A percentile compares a stretch with the other conserved stretches of the same genome.
Conservation (phyloP, 2,888 invertebrate species). For the Eupsilia transversa region DNA sequence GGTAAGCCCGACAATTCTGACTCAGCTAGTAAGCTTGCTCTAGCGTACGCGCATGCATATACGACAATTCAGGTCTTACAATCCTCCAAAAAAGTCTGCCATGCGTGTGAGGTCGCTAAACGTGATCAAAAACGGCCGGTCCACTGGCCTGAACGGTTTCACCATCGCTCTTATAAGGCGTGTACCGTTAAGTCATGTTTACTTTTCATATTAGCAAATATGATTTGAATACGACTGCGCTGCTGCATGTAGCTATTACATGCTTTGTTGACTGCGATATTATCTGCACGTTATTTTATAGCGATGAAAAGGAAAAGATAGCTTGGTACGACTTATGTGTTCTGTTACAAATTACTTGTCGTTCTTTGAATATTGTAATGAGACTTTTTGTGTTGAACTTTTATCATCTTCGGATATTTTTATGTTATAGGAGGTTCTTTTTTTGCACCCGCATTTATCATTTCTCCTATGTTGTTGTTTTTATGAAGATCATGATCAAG, state of each 20-base stretch:
- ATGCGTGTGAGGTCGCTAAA: slow-evolving; percentile 54
- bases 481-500: background rate
- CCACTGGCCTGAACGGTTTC: slow-evolving; percentile 77
- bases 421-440: background rate
- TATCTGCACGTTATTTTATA: slow-evolving; percentile 36
- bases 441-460: background rate
- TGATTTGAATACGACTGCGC: slow-evolving; percentile 60
- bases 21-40: slow-evolving; percentile 31
- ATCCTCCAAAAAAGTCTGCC: slow-evolving; percentile 59
- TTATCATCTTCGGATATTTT: background rate
- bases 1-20: slow-evolving; percentile 31
- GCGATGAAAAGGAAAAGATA: slow-evolving; percentile 35
- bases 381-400: slow-evolving; percentile 4
- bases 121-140: slow-evolving; percentile 68
- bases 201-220: slow-evolving; percentile 72
- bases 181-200: slow-evolving; percentile 75
- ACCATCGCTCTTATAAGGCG: slow-evolving; percentile 72
- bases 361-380: slow-evolving; percentile 9
- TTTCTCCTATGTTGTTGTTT: background rate
- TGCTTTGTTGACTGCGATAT: slow-evolving; percentile 41
- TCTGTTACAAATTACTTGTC: slow-evolving; percentile 9
- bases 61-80: slow-evolving; percentile 44
- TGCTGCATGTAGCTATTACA: slow-evolving; percentile 50
- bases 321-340: slow-evolving; percentile 15
- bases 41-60: slow-evolving; percentile 35